A percentile compares a stretch with the other conserved stretches of the same genome.
These are phyloP conservation scores for Timema podura DNA, from an alignment of 2,888 invertebrate genomes.

Conservation along the genomic window DNA sequence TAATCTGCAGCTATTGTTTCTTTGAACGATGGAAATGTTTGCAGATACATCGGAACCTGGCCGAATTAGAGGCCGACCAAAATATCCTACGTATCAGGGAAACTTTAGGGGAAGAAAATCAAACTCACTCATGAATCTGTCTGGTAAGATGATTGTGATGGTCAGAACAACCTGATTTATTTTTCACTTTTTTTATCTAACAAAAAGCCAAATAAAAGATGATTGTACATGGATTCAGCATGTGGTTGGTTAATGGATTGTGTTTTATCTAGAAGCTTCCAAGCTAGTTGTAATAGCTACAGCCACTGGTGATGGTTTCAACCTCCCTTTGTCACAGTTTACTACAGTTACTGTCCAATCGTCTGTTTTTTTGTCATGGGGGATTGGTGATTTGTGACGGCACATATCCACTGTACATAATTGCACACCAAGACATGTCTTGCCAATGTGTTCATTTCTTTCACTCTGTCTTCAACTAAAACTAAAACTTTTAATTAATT, in stretches of 20 bases:
- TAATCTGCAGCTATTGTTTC: too few relatives aligned
- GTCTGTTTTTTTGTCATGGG: too few relatives aligned
- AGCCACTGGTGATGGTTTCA: too few relatives aligned
- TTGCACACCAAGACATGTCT: too few relatives aligned
- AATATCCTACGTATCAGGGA: constrained; percentile 76
- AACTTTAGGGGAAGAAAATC: constrained; percentile 90
- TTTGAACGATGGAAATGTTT: constrained; percentile 45
- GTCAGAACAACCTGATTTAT: neutral
- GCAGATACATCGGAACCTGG: constrained; percentile 77
- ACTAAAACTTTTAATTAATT: too few relatives aligned
- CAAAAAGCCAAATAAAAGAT: neutral
- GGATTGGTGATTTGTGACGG: too few relatives aligned
- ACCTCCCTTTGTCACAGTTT: too few relatives aligned
- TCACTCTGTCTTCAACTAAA: too few relatives aligned
- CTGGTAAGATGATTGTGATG: constrained; percentile 67
- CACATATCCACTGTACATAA: too few relatives aligned
- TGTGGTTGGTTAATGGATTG: constrained; percentile 25
- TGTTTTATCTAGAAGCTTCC: constrained; percentile 27
- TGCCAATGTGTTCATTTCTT: too few relatives aligned
- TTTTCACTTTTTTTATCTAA: neutral
- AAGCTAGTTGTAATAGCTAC: constrained; percentile 17
- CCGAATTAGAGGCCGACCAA: constrained; percentile 77
- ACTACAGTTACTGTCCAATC: too few relatives aligned
- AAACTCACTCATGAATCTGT: constrained; percentile 93
- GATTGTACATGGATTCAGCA: constrained; percentile 39